Base-by-base conservation (phyloP, 53 echinoderm and acorn worm species). In the Temnopleurus reevesii region DNA sequence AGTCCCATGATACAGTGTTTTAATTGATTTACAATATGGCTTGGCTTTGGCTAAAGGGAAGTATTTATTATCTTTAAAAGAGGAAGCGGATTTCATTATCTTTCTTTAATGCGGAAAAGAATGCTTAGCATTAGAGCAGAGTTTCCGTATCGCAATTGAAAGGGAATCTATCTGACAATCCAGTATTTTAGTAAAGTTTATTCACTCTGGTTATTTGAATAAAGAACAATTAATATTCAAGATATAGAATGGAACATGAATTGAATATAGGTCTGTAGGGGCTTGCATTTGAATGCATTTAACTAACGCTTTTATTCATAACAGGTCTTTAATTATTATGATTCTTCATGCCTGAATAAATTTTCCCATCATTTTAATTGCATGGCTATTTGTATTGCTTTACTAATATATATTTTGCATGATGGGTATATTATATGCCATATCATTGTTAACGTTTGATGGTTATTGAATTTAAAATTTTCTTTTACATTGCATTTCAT, bases 351-450 rank as follows among this genome's bases (percentile, higher is more conserved):
- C 23, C 33, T 21, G 63, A n/a, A n/a, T n/a, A n/a, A n/a, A n/a
- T n/a, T n/a, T n/a, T n/a, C n/a, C n/a, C n/a, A 33, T 71, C 41
- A 41, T 71, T 38, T 71, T 71, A 41, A 71, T 71, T 38, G 71
- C 71, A 71, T 71, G 71, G 71, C 71, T 71, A 41, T 71, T 66
- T 66, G 21, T 71, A 41, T 71, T 41, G 71, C 71, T 71, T 71
- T 71, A 71, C 71, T 71, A 71, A 71, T 41, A 71, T 21, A 27
- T 23, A 41, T 8, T 71, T 58, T 36, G 71, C 71, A 38, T 71
- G 71, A 41, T 71, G 9, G n/a, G n/a, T n/a, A n/a, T n/a, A n/a
- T n/a, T n/a, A n/a, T n/a, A n/a, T n/a, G n/a, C n/a, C n/a, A n/a
- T n/a, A n/a, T n/a, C n/a, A n/a, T n/a, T n/a, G n/a, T n/a, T n/a